Base-by-base conservation (phyloP, 2,888 invertebrate genomes). In the Chrysolina oricalcia region DNA sequence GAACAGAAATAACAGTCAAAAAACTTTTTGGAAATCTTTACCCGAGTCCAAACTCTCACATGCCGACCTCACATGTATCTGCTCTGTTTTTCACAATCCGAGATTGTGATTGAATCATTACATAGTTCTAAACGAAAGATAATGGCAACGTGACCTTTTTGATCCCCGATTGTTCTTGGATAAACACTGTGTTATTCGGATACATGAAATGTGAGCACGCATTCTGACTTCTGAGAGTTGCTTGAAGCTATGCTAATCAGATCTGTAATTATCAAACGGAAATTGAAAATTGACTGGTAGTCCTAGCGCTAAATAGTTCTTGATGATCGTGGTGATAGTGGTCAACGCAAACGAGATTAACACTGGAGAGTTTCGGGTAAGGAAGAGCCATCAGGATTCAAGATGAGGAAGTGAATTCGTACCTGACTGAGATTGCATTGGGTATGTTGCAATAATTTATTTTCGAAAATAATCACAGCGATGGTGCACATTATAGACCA, bases 261-360 rank as follows among this genome's bases (percentile, higher is more conserved):
- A 85, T 86, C 86, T 83, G 84, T 85, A 79, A 85, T 86, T 85
- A 86, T 86, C 83, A 81, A 81, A 75, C 86, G 87, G 87, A 87
- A 86, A 87, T 87, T 86, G 81, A 79, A 79, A 84, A 83, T 79
- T 76, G 81, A 81, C 81, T 80, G 82, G 81, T 76, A 56, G 70
- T 72, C 68, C 41, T 64, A 74, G 68, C 62, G 43, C 65, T 68
- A 74, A 70, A 69, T 80, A 80, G 72, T 76, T 70, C 43, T 48
- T 40, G 63, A 73, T 64, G 69, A 70, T 78, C 69, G 71, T 72
- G 77, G 77, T 74, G 66, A 64, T 68, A 63, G 77, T 71, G 78
- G 76, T 78, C 66, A 46, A 23, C 35, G 50, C 65, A 62, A 62
- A 67, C 50, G 67, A 56, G 27, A 70, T 66, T 59, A 64, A 50